phyloP scores from a whole-genome alignment of 2,888 invertebrate genomes.

The Altica lythri region DNA sequence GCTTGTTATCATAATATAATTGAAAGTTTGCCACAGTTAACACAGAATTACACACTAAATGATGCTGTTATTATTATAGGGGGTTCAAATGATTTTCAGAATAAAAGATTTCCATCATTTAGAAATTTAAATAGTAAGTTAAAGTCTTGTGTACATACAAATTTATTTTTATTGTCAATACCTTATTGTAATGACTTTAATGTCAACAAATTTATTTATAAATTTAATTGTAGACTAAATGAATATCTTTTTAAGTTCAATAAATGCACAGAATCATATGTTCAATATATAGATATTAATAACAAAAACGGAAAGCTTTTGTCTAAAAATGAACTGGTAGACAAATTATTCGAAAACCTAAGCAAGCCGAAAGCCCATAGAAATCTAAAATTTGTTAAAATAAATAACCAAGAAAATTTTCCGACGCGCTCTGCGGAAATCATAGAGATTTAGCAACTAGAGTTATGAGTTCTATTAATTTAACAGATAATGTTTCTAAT shows the following conservation, averaged over 20 bases:
- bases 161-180: background rate
- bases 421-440: background rate
- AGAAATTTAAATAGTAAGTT: slow-evolving; percentile 1
- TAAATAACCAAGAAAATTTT: slow-evolving; percentile 2
- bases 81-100: slow-evolving; percentile 1
- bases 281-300: background rate
- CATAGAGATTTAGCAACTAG: background rate
- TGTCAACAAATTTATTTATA: too few relatives aligned
- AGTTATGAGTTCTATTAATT: slow-evolving; percentile 2
- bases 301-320: background rate
- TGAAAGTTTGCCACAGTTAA: slow-evolving; percentile 8
- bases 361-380: background rate
- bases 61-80: slow-evolving; percentile 6
- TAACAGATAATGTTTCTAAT: too few relatives aligned
- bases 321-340: background rate
- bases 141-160: background rate
- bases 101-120: slow-evolving; percentile 1
- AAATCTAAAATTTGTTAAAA: background rate
- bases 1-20: slow-evolving; percentile 11
- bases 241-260: too few relatives aligned
- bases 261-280: too few relatives aligned
- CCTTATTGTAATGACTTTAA: too few relatives aligned
- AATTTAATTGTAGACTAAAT: too few relatives aligned
- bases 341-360: background rate
- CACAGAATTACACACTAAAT: slow-evolving; percentile 11